Evolutionary conservation across 1,140 invertebrate species (phyloP).

Genomic region (Elysia chlorotica): DNA sequence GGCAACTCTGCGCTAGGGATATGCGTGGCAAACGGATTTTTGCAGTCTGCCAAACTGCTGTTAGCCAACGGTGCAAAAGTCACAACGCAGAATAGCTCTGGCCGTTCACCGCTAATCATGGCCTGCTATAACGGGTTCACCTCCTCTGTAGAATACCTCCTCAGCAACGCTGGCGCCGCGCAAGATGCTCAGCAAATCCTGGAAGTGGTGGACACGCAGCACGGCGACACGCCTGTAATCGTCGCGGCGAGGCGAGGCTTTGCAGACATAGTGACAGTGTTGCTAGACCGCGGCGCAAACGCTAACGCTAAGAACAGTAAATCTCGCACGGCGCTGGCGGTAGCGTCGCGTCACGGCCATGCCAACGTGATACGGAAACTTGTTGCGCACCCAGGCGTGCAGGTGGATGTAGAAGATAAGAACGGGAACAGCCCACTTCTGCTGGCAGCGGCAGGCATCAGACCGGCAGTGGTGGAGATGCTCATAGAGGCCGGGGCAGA

Average conservation of each 20-base stretch:
- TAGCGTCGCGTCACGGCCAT: neutral
- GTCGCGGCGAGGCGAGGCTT: neutral
- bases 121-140: constrained; percentile 2
- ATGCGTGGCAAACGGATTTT: constrained; percentile 11
- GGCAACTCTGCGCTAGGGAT: constrained; percentile 8
- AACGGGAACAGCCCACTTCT: constrained; percentile 7
- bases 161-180: neutral
- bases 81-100: neutral
- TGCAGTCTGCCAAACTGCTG: neutral
- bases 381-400: neutral
- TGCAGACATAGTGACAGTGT: neutral
- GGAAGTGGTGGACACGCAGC: neutral
- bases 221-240: constrained; percentile 3
- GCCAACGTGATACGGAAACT: too few relatives aligned
- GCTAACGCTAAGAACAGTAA: constrained; percentile 1
- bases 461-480: neutral
- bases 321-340: neutral
- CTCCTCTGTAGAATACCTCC: neutral
- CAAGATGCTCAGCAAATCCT: neutral
- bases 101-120: constrained; percentile 3
- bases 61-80: neutral
- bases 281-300: neutral
- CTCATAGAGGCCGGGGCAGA: neutral
- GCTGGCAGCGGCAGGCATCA: neutral
- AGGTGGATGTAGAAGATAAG: neutral